A percentile compares a stretch with the other conserved stretches of the same genome.
phyloP scores from a whole-genome alignment of 1,140 invertebrate genomes.

The Caenorhabditis briggsae region DNA sequence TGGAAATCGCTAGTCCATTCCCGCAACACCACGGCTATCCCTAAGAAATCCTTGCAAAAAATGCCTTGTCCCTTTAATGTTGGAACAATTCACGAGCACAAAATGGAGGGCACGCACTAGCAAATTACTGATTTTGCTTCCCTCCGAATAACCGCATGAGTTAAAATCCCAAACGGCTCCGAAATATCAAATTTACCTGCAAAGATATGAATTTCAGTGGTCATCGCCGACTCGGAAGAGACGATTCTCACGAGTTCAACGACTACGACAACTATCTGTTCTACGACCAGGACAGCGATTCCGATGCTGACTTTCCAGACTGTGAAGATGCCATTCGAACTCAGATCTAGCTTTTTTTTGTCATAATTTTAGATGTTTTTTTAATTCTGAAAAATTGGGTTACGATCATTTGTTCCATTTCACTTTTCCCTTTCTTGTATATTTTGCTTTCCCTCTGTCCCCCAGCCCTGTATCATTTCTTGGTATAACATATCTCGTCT shows the following conservation, averaged over 20 bases:
- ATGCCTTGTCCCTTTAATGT: too few species aligned
- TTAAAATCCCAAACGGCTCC: too few species aligned
- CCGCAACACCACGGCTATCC: too few species aligned
- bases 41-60: too few species aligned
- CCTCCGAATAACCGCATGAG: too few species aligned
- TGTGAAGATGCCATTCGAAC: constrained; percentile 41
- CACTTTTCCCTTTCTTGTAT: constrained; percentile 28
- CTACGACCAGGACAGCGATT: constrained; percentile 15
- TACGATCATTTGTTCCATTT: not conserved
- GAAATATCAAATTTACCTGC: too few species aligned
- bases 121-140: too few species aligned
- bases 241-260: constrained; percentile 24
- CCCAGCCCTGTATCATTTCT: constrained; percentile 24
- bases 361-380: too few species aligned
- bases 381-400: not conserved
- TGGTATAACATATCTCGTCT: constrained; percentile 22
- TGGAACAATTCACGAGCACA: too few species aligned
- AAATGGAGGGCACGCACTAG: too few species aligned
- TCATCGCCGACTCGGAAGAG: constrained; percentile 7
- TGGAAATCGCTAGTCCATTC: too few species aligned
- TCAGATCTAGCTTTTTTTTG: not conserved
- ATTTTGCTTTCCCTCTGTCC: constrained; percentile 2
- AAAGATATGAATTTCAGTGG: not conserved
- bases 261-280: constrained; percentile 30
- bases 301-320: constrained; percentile 1